phyloP scores from a whole-genome alignment of 2,888 invertebrate genomes.

The Macrosiphum euphorbiae region DNA sequence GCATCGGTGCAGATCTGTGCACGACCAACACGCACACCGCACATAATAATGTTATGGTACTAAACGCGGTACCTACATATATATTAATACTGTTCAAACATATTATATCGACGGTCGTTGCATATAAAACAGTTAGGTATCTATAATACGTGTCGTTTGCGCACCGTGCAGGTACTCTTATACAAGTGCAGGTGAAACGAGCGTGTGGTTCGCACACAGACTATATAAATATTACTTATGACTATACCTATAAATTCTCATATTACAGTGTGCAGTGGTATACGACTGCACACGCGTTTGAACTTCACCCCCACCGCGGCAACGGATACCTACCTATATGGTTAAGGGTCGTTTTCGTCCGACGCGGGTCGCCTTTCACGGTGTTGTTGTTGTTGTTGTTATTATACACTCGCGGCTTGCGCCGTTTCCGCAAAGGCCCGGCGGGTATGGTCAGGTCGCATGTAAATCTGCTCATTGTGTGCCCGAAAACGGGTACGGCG shows the following conservation, averaged over 20 bases:
- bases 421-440: not conserved
- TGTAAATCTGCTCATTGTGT: slow-evolving; percentile 52
- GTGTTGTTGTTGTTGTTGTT: not conserved
- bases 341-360: not conserved
- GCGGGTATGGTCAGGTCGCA: slow-evolving; percentile 28
- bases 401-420: not conserved
- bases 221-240: too few species aligned
- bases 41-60: not conserved
- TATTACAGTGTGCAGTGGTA: too few species aligned
- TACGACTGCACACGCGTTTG: not conserved
- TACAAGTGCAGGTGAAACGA: not conserved
- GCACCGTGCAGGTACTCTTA: too few species aligned
- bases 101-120: not conserved
- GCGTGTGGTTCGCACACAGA: not conserved
- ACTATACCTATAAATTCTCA: too few species aligned
- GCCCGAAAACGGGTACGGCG: not conserved
- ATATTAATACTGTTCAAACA: not conserved
- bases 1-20: not conserved
- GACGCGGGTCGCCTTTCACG: not conserved
- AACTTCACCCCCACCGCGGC: not conserved
- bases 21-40: not conserved
- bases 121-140: not conserved
- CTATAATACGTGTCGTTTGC: not conserved
- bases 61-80: not conserved
- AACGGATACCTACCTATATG: not conserved